Percentiles rank a stretch among this genome's conserved stretches.
Conservation (phyloP, 2,888 invertebrate genomes). For the Epirrhoe alternata region DNA sequence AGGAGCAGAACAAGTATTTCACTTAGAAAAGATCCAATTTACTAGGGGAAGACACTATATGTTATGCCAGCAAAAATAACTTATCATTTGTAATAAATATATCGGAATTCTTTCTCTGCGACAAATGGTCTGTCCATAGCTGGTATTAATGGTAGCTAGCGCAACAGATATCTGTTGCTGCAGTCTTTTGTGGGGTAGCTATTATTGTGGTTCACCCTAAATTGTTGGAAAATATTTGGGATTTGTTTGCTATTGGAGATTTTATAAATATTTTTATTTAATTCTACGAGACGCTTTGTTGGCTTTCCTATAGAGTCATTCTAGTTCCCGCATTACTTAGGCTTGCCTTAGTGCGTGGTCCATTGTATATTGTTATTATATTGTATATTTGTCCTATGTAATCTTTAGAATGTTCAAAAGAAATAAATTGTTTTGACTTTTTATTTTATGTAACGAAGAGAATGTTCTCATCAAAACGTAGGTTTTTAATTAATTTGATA, state of each 20-base stretch:
- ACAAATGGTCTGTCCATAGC: constrained; percentile 50
- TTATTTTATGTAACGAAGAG: no score
- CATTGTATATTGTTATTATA: no score
- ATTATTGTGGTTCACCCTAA: constrained; percentile 21
- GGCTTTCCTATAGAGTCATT: no score
- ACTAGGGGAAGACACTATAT: neutral
- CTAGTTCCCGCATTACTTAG: no score
- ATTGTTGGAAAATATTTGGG: constrained; percentile 20
- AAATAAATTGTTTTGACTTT: no score
- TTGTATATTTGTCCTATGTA: no score
- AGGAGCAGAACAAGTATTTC: neutral
- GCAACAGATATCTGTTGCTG: constrained; percentile 81
- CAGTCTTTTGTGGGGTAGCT: constrained; percentile 35
- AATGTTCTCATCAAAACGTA: neutral
- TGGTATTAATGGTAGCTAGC: constrained; percentile 54
- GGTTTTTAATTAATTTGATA: neutral
- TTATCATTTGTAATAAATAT: constrained; percentile 6
- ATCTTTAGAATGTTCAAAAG: no score
- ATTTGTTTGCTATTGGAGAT: neutral
- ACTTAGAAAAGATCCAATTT: neutral
- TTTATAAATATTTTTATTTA: no score
- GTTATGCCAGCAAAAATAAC: neutral
- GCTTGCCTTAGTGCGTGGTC: no score
- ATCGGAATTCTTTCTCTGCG: constrained; percentile 33
- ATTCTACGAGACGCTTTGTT: no score